A percentile compares a stretch with the other conserved stretches of the same genome.
Evolutionary conservation across 2,888 invertebrate genomes (phyloP).

Genomic region (Diadromus collaris): DNA sequence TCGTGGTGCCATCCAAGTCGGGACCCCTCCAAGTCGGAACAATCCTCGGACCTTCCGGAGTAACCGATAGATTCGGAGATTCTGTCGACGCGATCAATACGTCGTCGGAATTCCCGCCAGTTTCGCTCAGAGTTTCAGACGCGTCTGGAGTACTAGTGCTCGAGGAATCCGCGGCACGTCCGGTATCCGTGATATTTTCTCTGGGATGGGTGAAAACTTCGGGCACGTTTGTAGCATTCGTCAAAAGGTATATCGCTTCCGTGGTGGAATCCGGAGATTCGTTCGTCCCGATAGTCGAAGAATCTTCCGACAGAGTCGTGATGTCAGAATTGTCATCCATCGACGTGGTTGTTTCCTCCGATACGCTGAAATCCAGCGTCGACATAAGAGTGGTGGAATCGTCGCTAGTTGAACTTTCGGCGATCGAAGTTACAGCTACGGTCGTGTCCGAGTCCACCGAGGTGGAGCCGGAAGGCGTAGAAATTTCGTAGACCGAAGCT

Average conservation of each 20-base stretch:
- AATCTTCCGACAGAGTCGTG: slow-evolving; percentile 10
- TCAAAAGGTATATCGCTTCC: slow-evolving; percentile 6
- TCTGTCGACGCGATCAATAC: slow-evolving; percentile 15
- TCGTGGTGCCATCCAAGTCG: slow-evolving; percentile 5
- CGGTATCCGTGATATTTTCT: slow-evolving; percentile 25
- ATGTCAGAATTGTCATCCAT: slow-evolving; percentile 4
- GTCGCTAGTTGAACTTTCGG: slow-evolving; percentile 14
- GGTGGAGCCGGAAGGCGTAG: background rate
- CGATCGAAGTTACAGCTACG: slow-evolving; percentile 15
- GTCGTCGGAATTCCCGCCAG: slow-evolving; percentile 19
- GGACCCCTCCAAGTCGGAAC: background rate
- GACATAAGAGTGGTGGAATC: slow-evolving; percentile 1
- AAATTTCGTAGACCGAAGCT: background rate
- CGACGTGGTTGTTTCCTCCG: slow-evolving; percentile 38
- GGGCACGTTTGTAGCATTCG: slow-evolving; percentile 42
- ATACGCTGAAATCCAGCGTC: background rate
- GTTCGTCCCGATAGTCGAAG: slow-evolving; percentile 21
- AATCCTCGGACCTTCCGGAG: slow-evolving; percentile 4
- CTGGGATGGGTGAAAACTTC: slow-evolving; percentile 41
- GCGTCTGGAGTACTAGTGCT: slow-evolving; percentile 41
- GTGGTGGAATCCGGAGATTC: slow-evolving; percentile 26
- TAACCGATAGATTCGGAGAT: slow-evolving; percentile 20
- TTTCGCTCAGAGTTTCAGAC: slow-evolving; percentile 17
- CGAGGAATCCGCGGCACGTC: slow-evolving; percentile 37
- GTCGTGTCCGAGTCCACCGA: slow-evolving; percentile 14